Evolutionary conservation across 1,140 invertebrate species (phyloP), one percentile per base, ranked within the genome.

Genomic region (Achroia grisella): DNA sequence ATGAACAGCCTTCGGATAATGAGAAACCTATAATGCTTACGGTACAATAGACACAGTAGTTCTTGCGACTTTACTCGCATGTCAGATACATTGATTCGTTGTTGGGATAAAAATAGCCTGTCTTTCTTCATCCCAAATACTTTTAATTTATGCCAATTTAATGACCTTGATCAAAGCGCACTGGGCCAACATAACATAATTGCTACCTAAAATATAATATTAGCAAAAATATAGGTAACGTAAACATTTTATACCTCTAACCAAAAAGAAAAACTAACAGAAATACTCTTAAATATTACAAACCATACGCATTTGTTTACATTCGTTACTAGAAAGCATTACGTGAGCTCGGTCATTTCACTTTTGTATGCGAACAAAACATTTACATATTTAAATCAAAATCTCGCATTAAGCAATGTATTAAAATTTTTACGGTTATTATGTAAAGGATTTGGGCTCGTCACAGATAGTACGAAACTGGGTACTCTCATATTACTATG

Each of bases 331-430:
- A 10, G 17, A 44, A 35, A 10, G 14, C 17, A 44, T 43, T 42
- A 39, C 47, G 47, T 48, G 40, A 37, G 28, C 35, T 29, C 17
- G 15, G 33, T 36, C 28, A 42, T 42, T 48, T 42, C 47, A 37
- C 47, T 46, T 46, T 46, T 33, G 13, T 34, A 14, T 27, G 34
- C 6, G 42, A 36, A 36, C 13, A 15, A 28, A 33, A 35, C 34
- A 34, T 44, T 27, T 44, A 37, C 42, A 44, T 44, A 44, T 32
- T 36, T 9, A 44, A 44, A 36, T 17, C 17, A 15, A n/a, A 11
- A 12, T 35, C 30, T 36, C 1, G 34, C 15, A 44, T 44, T 44
- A 36, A 11, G 42, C 33, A 44, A 44, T 44, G 36, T n/a, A 12
- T 23, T 15, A 36, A 44, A 15, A 36, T 11, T 43, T 23, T 35